Base-by-base conservation (phyloP, 1,140 invertebrate genomes). In the Gerris buenoi region DNA sequence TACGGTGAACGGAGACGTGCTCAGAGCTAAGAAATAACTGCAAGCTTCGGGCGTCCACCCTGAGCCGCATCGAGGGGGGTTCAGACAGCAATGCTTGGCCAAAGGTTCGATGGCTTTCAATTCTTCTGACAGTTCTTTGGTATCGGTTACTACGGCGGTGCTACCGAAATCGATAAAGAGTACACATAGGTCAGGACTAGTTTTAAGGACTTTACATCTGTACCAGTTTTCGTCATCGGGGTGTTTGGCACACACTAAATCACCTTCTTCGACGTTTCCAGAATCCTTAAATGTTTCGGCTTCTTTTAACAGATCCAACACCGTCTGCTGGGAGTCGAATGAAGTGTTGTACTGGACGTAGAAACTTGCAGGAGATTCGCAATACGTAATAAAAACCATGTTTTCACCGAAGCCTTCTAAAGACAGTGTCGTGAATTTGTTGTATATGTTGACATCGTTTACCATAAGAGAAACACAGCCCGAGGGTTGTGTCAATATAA, bases 201-300 rank as follows among this genome's bases (percentile, higher is more conserved):
- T 79, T 5, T 82, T 81, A 26, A 87, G 75, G 28, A 88, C 79
- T 73, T 85, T 80, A 0, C 84, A 84, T 64, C 87, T 78, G 68
- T 88, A 88, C 80, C 83, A 89, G 14, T 79, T 75, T 25, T 79
- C 77, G 69, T 87, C 85, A 25, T 85, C 83, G 0, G 79, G 76
- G 73, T 83, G 88, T 68, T 84, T 80, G n/a, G 85, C 85, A 25
- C 83, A 82, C 69, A 84, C 85, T 0, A 86, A n/a, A 0, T 79
- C 75, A 1, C 81, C 84, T 22, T 65, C 27, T 27, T 26, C 25
- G 29, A 28, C 15, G 3, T 22, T 63, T 18, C 18, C 33, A 46
- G 33, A 5, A 5, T 5, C 33, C 18, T 46, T 46, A 46, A 46
- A 46, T 10, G 5, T 46, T 10, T 46, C 33, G 5, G 33, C 33